These are phyloP conservation scores for Pollachius pollachius DNA, from an alignment of 2,113 vertebrate species.

Conservation along the genomic window DNA sequence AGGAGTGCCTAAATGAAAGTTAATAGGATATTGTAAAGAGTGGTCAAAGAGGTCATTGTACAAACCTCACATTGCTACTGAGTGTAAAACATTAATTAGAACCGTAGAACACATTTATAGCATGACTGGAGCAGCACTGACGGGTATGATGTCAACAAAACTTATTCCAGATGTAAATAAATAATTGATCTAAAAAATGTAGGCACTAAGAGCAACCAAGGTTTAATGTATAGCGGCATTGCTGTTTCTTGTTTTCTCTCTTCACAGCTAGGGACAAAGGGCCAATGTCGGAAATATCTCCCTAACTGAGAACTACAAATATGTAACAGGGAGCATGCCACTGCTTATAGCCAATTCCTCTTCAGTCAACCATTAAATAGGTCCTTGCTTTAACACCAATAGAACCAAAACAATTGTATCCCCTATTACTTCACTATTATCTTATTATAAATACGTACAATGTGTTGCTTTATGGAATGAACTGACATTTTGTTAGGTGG, in stretches of 20 bases:
- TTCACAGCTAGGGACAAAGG: constrained; percentile 22
- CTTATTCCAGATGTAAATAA: background rate
- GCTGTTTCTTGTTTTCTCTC: background rate
- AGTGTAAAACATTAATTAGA: constrained; percentile 54
- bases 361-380: constrained; percentile 56
- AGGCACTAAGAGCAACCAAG: background rate
- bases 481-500: too few species aligned
- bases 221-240: background rate
- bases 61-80: background rate
- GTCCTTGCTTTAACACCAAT: constrained; percentile 2
- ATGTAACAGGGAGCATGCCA: constrained; percentile 33
- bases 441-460: too few species aligned
- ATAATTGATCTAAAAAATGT: background rate
- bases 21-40: constrained; percentile 38
- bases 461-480: too few species aligned
- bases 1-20: background rate
- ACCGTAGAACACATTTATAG: constrained; percentile 14
- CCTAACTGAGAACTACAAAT: constrained; percentile 42
- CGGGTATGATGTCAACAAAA: background rate
- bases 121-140: background rate
- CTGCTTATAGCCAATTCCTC: constrained; percentile 7
- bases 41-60: constrained; percentile 12
- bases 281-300: constrained; percentile 29
- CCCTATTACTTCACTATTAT: too few species aligned
- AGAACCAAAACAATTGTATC: background rate